A percentile compares a stretch with the other conserved stretches of the same genome.
These are phyloP conservation scores for Sicus ferrugineus DNA, from an alignment of 2,888 invertebrate species.

Conservation along the genomic window DNA sequence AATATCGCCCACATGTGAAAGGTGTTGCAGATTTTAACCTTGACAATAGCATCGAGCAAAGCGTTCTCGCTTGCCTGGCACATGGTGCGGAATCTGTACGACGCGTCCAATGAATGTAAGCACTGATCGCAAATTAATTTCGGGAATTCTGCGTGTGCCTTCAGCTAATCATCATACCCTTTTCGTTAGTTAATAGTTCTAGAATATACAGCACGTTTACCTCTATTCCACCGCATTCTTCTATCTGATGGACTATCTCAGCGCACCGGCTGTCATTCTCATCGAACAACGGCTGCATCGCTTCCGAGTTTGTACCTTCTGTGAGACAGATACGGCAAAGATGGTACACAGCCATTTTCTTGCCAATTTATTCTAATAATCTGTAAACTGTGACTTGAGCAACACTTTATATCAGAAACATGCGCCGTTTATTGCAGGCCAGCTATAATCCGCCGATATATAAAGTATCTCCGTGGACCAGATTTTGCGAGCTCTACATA, in stretches of 20 bases:
- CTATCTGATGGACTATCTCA: conserved; percentile 55
- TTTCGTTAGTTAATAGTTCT: neutral
- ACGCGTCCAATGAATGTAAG: conserved; percentile 49
- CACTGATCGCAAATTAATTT: conserved; percentile 58
- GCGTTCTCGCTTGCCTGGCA: conserved; percentile 60
- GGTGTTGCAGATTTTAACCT: conserved; percentile 42
- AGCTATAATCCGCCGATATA: too few species aligned
- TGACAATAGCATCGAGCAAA: conserved; percentile 53
- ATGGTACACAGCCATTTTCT: conserved; percentile 52
- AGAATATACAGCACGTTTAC: conserved; percentile 37
- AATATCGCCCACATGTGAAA: neutral
- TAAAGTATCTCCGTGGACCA: too few species aligned
- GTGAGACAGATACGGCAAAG: conserved; percentile 58
- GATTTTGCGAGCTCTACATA: too few species aligned
- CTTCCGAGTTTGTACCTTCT: conserved; percentile 47
- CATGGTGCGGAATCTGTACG: conserved; percentile 55
- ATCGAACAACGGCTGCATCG: conserved; percentile 52
- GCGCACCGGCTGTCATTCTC: conserved; percentile 47
- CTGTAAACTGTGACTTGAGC: neutral
- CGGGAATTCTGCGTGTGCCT: conserved; percentile 55
- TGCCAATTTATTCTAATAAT: neutral
- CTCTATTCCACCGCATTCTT: conserved; percentile 58
- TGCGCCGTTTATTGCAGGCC: too few species aligned
- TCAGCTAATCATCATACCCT: conserved; percentile 45
- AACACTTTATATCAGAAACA: neutral